Conservation (phyloP, 2,113 vertebrate species). For the Amphiprion percula region DNA sequence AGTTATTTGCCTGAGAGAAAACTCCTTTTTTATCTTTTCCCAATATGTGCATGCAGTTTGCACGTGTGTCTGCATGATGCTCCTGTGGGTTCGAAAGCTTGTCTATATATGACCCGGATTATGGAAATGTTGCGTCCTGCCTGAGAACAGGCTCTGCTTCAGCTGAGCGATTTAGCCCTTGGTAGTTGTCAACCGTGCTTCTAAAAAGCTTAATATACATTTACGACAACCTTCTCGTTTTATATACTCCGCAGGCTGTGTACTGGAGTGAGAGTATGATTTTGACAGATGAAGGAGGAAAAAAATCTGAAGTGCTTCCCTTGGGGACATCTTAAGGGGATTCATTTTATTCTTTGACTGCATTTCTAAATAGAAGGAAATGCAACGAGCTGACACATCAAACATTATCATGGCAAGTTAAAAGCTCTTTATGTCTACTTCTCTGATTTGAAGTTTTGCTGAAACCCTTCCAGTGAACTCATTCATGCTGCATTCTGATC, state of each 20-base stretch:
- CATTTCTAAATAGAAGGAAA: constrained; percentile 66
- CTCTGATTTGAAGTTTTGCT: constrained; percentile 56
- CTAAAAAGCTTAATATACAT: constrained; percentile 80
- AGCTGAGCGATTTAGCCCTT: constrained; percentile 73
- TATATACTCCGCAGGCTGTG: constrained; percentile 73
- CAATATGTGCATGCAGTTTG: constrained; percentile 21
- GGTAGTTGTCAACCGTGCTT: constrained; percentile 74
- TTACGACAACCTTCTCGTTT: constrained; percentile 73
- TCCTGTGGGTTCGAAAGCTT: constrained; percentile 44
- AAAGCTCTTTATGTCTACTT: constrained; percentile 59
- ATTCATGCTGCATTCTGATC: constrained; percentile 42
- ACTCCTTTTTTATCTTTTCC: constrained; percentile 24
- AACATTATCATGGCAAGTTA: constrained; percentile 57
- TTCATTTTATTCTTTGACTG: constrained; percentile 72
- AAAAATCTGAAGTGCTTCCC: constrained; percentile 68
- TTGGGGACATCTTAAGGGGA: constrained; percentile 72
- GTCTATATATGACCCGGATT: constrained; percentile 69
- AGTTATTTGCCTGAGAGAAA: constrained; percentile 39
- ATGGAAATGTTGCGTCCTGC: constrained; percentile 58
- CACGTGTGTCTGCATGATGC: constrained; percentile 41
- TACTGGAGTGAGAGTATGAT: constrained; percentile 78
- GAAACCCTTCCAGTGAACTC: constrained; percentile 51
- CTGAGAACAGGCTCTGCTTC: constrained; percentile 73
- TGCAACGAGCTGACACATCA: constrained; percentile 65
- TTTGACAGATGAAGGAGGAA: constrained; percentile 80